Evolutionary conservation across 2,888 invertebrate species (phyloP).

Genomic region (Drosophila emarginata): DNA sequence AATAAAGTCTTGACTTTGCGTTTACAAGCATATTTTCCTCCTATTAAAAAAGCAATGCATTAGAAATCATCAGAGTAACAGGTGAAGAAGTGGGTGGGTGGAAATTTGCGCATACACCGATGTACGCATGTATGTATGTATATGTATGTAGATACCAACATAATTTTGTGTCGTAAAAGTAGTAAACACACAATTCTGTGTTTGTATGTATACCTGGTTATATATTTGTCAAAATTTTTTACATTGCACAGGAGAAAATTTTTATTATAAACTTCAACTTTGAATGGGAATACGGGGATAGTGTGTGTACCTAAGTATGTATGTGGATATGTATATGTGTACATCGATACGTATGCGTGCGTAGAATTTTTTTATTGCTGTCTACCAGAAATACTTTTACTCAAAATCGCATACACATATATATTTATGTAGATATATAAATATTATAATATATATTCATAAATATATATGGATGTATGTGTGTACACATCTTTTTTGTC

Average conservation of each 20-base stretch:
- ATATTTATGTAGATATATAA: conserved; percentile 34
- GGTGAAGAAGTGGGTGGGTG: conserved; percentile 68
- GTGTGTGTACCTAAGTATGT: conserved; percentile 14
- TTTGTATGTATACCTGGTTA: conserved; percentile 20
- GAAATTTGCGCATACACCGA: conserved; percentile 63
- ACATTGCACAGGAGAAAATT: conserved; percentile 27
- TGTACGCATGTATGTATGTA: conserved; percentile 35
- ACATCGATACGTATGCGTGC: conserved; percentile 35
- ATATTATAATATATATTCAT: conserved; percentile 30
- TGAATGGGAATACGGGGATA: conserved; percentile 27
- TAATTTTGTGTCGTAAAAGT: conserved; percentile 44
- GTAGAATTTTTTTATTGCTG: conserved; percentile 45
- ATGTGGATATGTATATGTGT: conserved; percentile 35
- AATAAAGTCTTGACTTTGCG: not conserved
- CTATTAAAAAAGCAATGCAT: conserved; percentile 1
- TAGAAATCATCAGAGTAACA: conserved; percentile 58
- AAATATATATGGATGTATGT: conserved; percentile 30
- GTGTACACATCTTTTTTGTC: conserved; percentile 45
- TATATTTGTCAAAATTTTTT: conserved; percentile 16
- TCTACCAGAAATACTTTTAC: conserved; percentile 44
- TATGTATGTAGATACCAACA: conserved; percentile 41
- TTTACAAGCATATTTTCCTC: not conserved
- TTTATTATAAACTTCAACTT: conserved; percentile 38
- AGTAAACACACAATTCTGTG: conserved; percentile 24
- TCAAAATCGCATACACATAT: conserved; percentile 11